Percentiles rank a stretch among this genome's conserved stretches.
Conservation (phyloP, 2,888 invertebrate genomes). For the Lycophotia porphyrea region DNA sequence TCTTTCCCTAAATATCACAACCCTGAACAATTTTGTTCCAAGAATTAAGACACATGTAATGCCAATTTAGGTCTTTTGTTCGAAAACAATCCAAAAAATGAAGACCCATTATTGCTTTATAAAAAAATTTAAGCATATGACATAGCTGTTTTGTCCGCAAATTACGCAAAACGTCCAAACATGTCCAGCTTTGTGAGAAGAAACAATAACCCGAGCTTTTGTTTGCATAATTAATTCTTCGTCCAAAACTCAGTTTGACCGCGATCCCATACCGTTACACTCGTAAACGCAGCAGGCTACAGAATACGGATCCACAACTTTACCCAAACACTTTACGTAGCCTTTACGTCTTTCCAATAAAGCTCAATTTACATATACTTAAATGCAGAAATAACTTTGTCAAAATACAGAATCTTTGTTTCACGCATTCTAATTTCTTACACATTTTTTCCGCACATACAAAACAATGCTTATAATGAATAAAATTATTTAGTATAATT, state of each 20-base stretch:
- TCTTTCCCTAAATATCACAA: constrained; percentile 42
- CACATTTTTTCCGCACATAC: constrained; percentile 78
- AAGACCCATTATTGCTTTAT: constrained; percentile 42
- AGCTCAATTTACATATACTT: constrained; percentile 52
- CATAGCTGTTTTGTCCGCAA: constrained; percentile 78
- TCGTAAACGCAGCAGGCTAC: constrained; percentile 83
- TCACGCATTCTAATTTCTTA: constrained; percentile 82
- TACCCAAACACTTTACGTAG: constrained; percentile 36
- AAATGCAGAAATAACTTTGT: constrained; percentile 45
- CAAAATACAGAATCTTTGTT: constrained; percentile 72
- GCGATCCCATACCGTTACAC: constrained; percentile 84
- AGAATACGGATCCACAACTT: constrained; percentile 70
- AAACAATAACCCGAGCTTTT: constrained; percentile 85
- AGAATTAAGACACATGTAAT: constrained; percentile 52
- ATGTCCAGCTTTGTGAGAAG: constrained; percentile 79
- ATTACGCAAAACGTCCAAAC: constrained; percentile 90
- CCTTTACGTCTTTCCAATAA: constrained; percentile 62
- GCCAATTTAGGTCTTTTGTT: constrained; percentile 22
- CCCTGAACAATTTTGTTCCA: constrained; percentile 10
- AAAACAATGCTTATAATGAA: constrained; percentile 81
- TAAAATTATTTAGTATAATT: constrained; percentile 76
- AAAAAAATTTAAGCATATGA: constrained; percentile 70
- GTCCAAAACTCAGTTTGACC: constrained; percentile 82
- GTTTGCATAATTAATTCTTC: constrained; percentile 88
- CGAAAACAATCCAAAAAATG: constrained; percentile 43